These are phyloP conservation scores for Mus spicilegus DNA, from an alignment of 2,113 vertebrate genomes.

Conservation along the genomic window DNA sequence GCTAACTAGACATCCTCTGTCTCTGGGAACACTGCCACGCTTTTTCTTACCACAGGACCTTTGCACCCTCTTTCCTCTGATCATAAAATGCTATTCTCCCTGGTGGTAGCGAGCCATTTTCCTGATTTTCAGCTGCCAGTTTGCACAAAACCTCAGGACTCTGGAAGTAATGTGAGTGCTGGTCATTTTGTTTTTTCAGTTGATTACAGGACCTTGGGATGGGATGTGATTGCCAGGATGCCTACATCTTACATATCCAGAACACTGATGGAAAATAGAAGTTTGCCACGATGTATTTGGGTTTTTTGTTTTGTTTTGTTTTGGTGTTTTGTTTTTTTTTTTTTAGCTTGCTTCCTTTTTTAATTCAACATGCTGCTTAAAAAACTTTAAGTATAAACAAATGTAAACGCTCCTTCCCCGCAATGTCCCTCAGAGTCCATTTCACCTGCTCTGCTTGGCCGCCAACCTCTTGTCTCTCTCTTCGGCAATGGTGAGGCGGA, in stretches of 20 bases:
- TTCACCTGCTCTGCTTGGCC: slow-evolving; percentile 11
- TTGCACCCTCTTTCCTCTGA: background rate
- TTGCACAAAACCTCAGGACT: background rate
- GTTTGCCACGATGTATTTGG: background rate
- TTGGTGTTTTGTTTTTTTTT: too few relatives aligned
- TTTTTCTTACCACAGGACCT: background rate
- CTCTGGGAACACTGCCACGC: background rate
- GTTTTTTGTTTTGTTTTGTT: too few relatives aligned
- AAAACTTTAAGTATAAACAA: too few relatives aligned
- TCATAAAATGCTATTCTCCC: background rate
- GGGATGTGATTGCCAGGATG: background rate
- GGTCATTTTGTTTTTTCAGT: background rate
- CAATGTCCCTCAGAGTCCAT: background rate
- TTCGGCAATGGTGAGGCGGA: background rate
- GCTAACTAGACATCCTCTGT: background rate
- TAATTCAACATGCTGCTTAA: background rate
- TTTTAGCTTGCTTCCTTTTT: background rate
- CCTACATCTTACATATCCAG: background rate
- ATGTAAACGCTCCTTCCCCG: background rate
- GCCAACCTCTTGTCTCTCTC: slow-evolving; percentile 27
- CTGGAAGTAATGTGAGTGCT: background rate
- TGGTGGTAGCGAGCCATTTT: background rate
- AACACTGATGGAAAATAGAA: background rate
- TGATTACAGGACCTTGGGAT: background rate
- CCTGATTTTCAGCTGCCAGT: background rate